Conservation (phyloP, 2,797 vertebrate genomes). For the Botia kubotai region DNA sequence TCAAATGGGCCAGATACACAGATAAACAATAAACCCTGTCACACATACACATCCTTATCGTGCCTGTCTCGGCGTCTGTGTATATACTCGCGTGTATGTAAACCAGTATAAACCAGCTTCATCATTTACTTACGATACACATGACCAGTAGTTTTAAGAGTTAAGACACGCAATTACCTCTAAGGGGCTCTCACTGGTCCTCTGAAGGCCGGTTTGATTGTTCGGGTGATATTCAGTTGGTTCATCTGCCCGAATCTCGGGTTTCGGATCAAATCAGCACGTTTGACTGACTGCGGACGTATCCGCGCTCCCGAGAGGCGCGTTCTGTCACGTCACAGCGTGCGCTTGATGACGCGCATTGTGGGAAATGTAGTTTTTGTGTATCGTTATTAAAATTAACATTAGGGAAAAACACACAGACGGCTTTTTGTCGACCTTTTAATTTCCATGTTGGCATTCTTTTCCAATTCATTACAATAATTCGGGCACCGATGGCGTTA, state of each 20-base stretch:
- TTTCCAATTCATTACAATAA: background rate
- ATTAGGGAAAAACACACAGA: background rate
- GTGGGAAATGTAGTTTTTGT: conserved; percentile 26
- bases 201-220: background rate
- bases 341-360: too few species aligned
- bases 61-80: background rate
- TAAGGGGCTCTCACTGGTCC: background rate
- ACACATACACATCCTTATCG: background rate
- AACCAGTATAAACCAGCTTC: conserved; percentile 3
- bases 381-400: background rate
- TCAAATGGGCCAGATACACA: background rate
- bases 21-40: background rate
- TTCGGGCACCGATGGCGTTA: background rate
- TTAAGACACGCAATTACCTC: background rate
- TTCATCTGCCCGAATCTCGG: background rate
- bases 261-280: conserved; percentile 23
- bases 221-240: background rate
- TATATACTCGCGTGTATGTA: background rate
- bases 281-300: conserved; percentile 10
- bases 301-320: conserved; percentile 2
- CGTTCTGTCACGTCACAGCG: background rate
- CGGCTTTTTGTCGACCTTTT: background rate
- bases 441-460: background rate
- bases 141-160: background rate
- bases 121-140: background rate